Evolutionary conservation across 2,113 vertebrate species (phyloP), one percentile per base, ranked within the genome.

Genomic region (Actinemys pallida): DNA sequence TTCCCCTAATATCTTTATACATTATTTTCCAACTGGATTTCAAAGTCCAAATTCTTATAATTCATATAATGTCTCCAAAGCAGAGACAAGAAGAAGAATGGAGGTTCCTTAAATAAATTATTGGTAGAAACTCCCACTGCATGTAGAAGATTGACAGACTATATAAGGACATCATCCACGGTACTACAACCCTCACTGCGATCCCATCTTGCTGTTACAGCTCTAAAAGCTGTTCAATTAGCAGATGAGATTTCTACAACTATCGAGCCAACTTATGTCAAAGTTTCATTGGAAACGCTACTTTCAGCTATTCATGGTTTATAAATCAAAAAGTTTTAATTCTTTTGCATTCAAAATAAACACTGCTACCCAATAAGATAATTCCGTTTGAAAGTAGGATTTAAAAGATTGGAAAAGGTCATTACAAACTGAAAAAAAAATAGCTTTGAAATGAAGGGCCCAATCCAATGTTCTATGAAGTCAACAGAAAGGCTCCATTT

Each of bases 261-360:
- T 39, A 19, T 39, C 17, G 8, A 39, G 8, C 19, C 69, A 72
- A 72, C 17, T 42, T 75, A 42, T 42, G 20, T 75, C 69, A n/a
- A 75, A n/a, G 69, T 42, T 75, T 42, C n/a, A 75, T 42, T 75
- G n/a, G 17, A 75, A 75, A 10, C 2, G 27, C 25, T 0, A 1
- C n/a, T 93, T 91, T 0, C 0, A 52, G 47, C 2, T 27, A 81
- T 29, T 56, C 3, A 80, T 50, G 39, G n/a, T 75, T 75, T 75
- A 75, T 75, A 42, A 88, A 84, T 80, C 42, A 20, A 83, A 90
- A 89, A 87, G 5, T 80, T 10, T 29, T 16, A n/a, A 78, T n/a
- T 86, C 39, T 89, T 82, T 86, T 83, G 3, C 5, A 86, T 81
- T 89, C 83, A 25, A 91, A 92, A 90, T 57, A 84, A 56, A 3